Percentiles rank a stretch among this genome's conserved stretches.
Conservation (phyloP, 2,113 vertebrate genomes). For the Archocentrus centrarchus region DNA sequence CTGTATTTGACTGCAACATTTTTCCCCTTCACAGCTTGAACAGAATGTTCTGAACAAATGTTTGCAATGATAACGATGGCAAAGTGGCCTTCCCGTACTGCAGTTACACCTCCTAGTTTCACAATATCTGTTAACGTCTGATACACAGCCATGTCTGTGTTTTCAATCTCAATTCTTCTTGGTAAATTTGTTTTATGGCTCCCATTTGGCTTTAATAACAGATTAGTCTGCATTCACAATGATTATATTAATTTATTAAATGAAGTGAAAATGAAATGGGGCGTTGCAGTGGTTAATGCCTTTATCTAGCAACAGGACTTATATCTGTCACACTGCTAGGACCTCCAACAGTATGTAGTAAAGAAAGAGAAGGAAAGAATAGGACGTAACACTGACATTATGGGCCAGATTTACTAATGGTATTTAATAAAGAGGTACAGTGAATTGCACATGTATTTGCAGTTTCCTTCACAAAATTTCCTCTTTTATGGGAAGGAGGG, state of each 20-base stretch:
- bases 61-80: conserved; percentile 43
- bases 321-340: background rate
- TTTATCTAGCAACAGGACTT: background rate
- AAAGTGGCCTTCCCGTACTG: conserved; percentile 27
- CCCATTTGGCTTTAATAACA: conserved; percentile 9
- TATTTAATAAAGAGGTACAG: background rate
- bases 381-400: background rate
- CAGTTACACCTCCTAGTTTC: conserved; percentile 12
- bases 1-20: background rate
- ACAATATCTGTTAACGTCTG: background rate
- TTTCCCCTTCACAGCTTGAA: conserved; percentile 32
- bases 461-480: background rate
- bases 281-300: background rate
- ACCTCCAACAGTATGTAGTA: background rate
- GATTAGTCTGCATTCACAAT: conserved; percentile 7
- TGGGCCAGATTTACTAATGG: background rate
- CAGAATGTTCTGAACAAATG: conserved; percentile 47
- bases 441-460: background rate
- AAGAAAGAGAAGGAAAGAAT: background rate
- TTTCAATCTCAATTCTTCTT: conserved; percentile 6
- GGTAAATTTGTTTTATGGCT: background rate
- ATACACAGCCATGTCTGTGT: background rate
- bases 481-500: background rate
- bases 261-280: conserved; percentile 3
- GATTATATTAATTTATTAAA: background rate